Conservation (phyloP, 1,140 invertebrate species). For the Panagrolaimus sp. region DNA sequence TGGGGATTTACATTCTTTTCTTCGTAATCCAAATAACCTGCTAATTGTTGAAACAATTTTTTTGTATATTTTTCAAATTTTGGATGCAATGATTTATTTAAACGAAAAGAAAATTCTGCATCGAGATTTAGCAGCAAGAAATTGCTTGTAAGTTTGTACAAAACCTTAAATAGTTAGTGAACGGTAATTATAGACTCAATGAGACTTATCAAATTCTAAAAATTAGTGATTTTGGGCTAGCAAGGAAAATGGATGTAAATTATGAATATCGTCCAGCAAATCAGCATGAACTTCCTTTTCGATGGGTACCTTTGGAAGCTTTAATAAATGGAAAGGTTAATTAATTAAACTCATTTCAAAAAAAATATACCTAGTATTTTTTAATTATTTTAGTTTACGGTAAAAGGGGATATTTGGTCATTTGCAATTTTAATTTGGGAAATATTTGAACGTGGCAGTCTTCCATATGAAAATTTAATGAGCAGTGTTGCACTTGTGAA, state of each 20-base stretch:
- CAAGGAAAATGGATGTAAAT: conserved; percentile 81
- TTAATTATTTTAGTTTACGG: no score
- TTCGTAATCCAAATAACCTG: conserved; percentile 21
- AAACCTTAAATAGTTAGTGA: not conserved
- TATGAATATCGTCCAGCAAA: conserved; percentile 92
- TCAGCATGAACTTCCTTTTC: conserved; percentile 72
- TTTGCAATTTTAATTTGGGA: no score
- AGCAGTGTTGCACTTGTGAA: no score
- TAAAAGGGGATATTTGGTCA: no score
- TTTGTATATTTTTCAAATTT: conserved; percentile 90
- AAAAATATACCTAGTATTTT: no score
- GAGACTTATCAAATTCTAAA: conserved; percentile 77
- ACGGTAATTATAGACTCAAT: conserved; percentile 65
- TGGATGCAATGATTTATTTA: conserved; percentile 91
- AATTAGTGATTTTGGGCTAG: conserved; percentile 94
- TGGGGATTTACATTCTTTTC: conserved; percentile 29
- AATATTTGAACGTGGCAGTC: no score
- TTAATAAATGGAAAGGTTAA: no score
- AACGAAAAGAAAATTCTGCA: conserved; percentile 85
- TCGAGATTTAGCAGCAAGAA: conserved; percentile 89
- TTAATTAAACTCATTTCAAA: no score
- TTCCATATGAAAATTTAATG: no score
- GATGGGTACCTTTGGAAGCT: conserved; percentile 98
- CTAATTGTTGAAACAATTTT: conserved; percentile 65
- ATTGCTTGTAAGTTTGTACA: conserved; percentile 65